Conservation (phyloP, 2,113 vertebrate species). For the Anarhynchus alexandrinus region DNA sequence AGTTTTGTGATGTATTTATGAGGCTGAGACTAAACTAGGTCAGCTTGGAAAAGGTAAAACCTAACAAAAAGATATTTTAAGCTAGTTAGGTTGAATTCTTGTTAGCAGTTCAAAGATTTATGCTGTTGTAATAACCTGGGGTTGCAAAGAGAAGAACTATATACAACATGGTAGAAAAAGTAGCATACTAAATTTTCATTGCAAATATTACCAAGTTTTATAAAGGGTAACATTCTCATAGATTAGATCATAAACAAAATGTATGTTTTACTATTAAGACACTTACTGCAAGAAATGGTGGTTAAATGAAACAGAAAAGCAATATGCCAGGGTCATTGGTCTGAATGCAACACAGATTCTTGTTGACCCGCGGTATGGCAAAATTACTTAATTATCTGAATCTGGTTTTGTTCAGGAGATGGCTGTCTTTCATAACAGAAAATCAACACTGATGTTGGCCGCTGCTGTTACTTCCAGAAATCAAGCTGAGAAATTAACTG, state of each 20-base stretch:
- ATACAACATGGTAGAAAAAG: not conserved
- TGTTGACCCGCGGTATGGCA: accelerated
- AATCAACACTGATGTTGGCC: not conserved
- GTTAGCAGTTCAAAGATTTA: not conserved
- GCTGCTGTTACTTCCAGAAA: not conserved
- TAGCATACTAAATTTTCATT: not conserved
- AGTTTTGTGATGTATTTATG: constrained; percentile 54
- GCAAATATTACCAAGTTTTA: not conserved
- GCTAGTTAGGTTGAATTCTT: constrained; percentile 12
- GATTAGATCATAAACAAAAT: not conserved
- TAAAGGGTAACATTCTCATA: not conserved
- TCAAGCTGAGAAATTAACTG: not conserved
- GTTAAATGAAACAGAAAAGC: not conserved
- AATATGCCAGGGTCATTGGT: not conserved
- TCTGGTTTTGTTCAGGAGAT: not conserved
- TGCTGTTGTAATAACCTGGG: not conserved
- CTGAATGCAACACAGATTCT: no score
- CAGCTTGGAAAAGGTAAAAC: constrained; percentile 32
- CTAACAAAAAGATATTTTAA: constrained; percentile 42
- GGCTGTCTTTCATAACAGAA: not conserved
- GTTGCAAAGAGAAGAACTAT: not conserved
- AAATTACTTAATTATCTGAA: not conserved
- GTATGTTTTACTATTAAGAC: not conserved
- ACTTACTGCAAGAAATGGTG: not conserved
- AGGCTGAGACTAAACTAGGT: constrained; percentile 56